These are phyloP conservation scores for Elymnias hypermnestra DNA, from an alignment of 1,140 invertebrate species.

Conservation along the genomic window DNA sequence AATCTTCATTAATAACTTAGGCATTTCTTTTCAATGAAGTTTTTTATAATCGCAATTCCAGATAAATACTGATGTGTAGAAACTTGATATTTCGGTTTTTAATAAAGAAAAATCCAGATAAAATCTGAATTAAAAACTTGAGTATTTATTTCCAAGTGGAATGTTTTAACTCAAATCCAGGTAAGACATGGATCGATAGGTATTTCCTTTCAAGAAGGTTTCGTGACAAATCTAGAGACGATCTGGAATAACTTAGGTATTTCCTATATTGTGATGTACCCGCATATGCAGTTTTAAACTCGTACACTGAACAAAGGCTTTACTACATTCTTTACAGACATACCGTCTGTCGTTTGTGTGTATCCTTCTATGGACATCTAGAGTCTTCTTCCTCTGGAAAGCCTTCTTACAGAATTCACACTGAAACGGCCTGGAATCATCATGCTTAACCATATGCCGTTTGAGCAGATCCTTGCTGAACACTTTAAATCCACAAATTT, in stretches of 20 bases:
- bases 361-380: slow-evolving; percentile 42
- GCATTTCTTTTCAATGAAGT: too few relatives aligned
- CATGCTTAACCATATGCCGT: slow-evolving; percentile 79
- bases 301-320: slow-evolving; percentile 35
- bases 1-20: too few relatives aligned
- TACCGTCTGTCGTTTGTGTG: slow-evolving; percentile 46
- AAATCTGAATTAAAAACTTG: too few relatives aligned
- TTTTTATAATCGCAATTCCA: too few relatives aligned
- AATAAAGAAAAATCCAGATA: too few relatives aligned
- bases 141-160: too few relatives aligned
- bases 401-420: slow-evolving; percentile 77
- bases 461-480: slow-evolving; percentile 39
- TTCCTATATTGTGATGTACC: slow-evolving; percentile 28
- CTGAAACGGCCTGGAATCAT: slow-evolving; percentile 76
- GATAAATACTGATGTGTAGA: too few relatives aligned
- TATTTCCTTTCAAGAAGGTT: too few relatives aligned
- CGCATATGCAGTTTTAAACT: slow-evolving; percentile 36
- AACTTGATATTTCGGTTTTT: too few relatives aligned
- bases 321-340: slow-evolving; percentile 36
- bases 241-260: slow-evolving; percentile 7
- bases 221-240: too few relatives aligned
- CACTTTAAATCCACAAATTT: slow-evolving; percentile 46
- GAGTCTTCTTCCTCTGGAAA: slow-evolving; percentile 74
- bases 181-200: too few relatives aligned
- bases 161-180: too few relatives aligned